Evolutionary conservation across 2,113 vertebrate genomes (phyloP), one percentile per base, ranked within the genome.

Genomic region (Ramphastos sulfuratus): DNA sequence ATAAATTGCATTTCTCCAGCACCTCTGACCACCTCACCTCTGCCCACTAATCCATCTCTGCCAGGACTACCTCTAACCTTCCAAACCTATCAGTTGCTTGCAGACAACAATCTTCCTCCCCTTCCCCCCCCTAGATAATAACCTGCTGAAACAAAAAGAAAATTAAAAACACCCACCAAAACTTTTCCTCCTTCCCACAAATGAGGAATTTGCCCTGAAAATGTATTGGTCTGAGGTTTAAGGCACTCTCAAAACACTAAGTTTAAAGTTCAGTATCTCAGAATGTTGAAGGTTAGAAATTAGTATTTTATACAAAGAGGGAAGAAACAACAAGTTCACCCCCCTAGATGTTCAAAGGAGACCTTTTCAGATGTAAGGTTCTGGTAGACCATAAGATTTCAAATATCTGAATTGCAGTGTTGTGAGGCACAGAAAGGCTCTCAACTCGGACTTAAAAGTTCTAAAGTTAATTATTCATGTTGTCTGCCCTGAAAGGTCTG

Each of bases 31-130:
- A 0, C 39, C 85, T 91, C 94, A 95, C 91, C 91, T 92, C 85
- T 96, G 91, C 87, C 70, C 93, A 91, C 82, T 96, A 96, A 96
- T 94, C 74, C 71, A 93, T 96, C 94, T 96, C 85, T 93, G 95
- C 95, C 92, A 96, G 71, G 81, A 75, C 86, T 96, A 89, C 86
- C 80, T 86, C 91, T 81, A 94, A 94, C 94, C 89, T 94, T 90
- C 91, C 90, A 96, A 91, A 94, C 91, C 87, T 75, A 93, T 96
- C 94, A 92, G 73, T 74, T 90, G 54, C 66, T 92, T 78, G 76
- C 82, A 94, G 91, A 94, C 93, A 94, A 93, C 85, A 21, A 75
- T 92, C 82, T 96, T 94, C 94, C 30, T 94, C 94, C 92, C 14
- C 14, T 44, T 13, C 37, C 37, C 7, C 37, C 7, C 37, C 37